Base-by-base conservation (phyloP, 1,140 invertebrate species). In the Ganaspis sp. region DNA sequence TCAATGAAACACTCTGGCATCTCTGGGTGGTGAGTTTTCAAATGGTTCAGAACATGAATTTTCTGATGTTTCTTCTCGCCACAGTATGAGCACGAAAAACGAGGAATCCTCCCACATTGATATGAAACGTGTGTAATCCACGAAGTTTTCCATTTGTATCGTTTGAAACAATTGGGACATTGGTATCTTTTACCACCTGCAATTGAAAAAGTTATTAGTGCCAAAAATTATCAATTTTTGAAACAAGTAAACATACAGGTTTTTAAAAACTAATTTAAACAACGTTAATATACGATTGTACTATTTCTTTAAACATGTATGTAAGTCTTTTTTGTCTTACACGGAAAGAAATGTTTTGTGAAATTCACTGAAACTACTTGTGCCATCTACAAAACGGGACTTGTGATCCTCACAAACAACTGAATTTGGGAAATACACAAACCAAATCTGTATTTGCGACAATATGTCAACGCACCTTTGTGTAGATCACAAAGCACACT, bases 51-150 rank as follows among this genome's bases (percentile, higher is more conserved):
- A 2, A 83, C 70, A 64, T 81, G 75, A 29, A 77, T 75, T 37
- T 78, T 80, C 69, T 78, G 76, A 54, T 81, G 78, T 11, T 74
- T 74, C 34, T 53, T 58, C 8, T 73, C 69, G 9, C 73, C 64
- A 53, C 82, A 81, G 54, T 81, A 77, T 15, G 75, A 69, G 75
- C 82, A 83, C n/a, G 45, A 45, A 69, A 81, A 83, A 17, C 70
- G 38, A 42, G 72, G 74, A 19, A 49, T 53, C 72, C 76, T 73
- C 6, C 81, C 81, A 73, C 83, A 84, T 73, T 84, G 81, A 69
- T 76, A 82, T 58, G 75, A 77, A 15, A 81, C 17, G 42, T 84
- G 83, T 19, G 77, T 71, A 9, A 69, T 74, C 74, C 71, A 45
- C 15, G 76, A 74, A 11, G 70, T 74, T 40, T 70, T 79, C 38